These are phyloP conservation scores for Bemisia tabaci DNA, from an alignment of 1,140 invertebrate genomes.

Conservation along the genomic window DNA sequence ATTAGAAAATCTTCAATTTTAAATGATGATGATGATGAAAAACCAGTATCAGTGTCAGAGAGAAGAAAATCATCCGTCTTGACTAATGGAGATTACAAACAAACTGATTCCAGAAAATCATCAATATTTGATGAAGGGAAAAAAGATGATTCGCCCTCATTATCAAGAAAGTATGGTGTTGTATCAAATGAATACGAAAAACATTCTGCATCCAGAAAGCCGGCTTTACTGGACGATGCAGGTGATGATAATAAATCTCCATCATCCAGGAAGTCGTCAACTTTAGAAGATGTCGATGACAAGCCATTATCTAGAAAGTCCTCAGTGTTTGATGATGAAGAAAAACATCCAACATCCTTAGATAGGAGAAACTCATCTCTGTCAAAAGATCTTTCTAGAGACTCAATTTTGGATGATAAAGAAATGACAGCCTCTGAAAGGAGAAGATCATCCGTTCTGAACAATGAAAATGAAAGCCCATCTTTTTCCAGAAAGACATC, in stretches of 20 bases:
- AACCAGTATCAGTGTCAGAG: background rate
- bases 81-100: conserved; percentile 1
- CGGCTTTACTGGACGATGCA: background rate
- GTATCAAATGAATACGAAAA: background rate
- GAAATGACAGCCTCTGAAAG: background rate
- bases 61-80: background rate
- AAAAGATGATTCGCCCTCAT: no score
- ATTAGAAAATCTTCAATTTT: background rate
- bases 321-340: conserved; percentile 5
- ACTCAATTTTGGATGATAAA: background rate
- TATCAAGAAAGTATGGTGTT: background rate
- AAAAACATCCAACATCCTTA: background rate
- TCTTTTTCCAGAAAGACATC: background rate
- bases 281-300: background rate
- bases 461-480: background rate
- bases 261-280: background rate
- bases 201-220: background rate
- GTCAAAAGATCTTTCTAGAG: background rate
- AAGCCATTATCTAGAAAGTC: background rate
- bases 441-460: background rate
- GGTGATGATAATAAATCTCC: background rate
- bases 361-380: background rate
- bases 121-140: background rate
- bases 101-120: background rate
- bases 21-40: conserved; percentile 6